Base-by-base conservation (phyloP, 1,140 invertebrate species). In the Apocrypta bakeri region DNA sequence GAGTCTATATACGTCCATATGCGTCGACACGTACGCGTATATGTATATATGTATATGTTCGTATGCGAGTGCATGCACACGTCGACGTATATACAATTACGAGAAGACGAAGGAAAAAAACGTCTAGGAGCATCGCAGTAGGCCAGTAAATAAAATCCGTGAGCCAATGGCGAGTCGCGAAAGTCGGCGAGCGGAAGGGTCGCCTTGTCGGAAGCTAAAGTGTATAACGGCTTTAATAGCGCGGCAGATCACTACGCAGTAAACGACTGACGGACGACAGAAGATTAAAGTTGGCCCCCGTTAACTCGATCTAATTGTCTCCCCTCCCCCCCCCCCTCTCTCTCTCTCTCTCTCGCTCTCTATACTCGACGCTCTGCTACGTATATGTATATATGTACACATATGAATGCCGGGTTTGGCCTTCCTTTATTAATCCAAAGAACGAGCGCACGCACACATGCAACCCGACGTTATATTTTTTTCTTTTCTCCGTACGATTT, bases 241-340 rank as follows among this genome's bases (percentile, higher is more conserved):
- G 88, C 88, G 87, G 88, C 89, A 90, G 90, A 91, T 92, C 90
- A 85, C 89, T 90, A 90, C 90, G 90, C 90, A 91, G 89, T 90
- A 91, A 91, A 91, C 89, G 89, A 90, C 89, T 90, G 90, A 91
- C 90, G 88, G 91, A 92, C 89, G 90, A 90, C 90, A 90, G 86
- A 90, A 91, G 89, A 91, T 92, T 92, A 92, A 91, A 91, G 89
- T 90, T 91, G 88, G 77, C 87, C 88, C 87, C 88, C 88, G 88
- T 92, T 92, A 92, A 92, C 90, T 92, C 91, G 91, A 92, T 92
- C 89, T 92, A 92, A 92, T 92, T 92, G 91, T 91, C 87, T 88
- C 87, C 87, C 88, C 87, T 56, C 33, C 2, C 42, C 24, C 42
- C 12, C 33, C 11, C n/a, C 74, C 33, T 56, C 40, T 71, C 48